These are phyloP conservation scores for Emydura subglobosa DNA, from an alignment of 2,113 vertebrate genomes.

Conservation along the genomic window DNA sequence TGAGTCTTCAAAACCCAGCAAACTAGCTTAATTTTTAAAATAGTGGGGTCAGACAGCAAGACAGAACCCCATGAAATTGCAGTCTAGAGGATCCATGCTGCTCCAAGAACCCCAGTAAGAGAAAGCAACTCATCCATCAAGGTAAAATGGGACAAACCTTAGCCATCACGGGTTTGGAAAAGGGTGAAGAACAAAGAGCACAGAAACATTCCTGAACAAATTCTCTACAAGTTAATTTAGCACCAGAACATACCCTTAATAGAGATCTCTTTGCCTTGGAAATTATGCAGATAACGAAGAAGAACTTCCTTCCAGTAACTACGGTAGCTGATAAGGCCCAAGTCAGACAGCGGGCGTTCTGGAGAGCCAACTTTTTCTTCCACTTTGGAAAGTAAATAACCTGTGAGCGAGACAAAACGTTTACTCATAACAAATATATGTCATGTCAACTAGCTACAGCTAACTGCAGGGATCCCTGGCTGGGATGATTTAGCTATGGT, in stretches of 20 bases:
- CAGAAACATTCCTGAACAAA: background rate
- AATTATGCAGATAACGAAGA: conserved; percentile 95
- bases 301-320: conserved; percentile 99
- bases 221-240: background rate
- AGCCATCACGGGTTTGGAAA: background rate
- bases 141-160: background rate
- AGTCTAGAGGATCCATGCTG: background rate
- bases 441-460: background rate
- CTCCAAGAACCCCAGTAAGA: background rate
- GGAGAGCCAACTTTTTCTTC: conserved; percentile 98
- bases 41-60: background rate
- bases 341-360: conserved; percentile 93
- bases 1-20: background rate
- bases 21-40: accelerated
- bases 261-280: conserved; percentile 99
- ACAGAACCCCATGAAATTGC: background rate
- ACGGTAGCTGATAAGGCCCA: conserved; percentile 99
- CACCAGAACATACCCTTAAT: conserved; percentile 89
- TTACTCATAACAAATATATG: background rate
- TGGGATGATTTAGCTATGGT: too few relatives aligned
- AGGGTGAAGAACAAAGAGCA: background rate
- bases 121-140: background rate
- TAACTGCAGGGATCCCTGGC: background rate
- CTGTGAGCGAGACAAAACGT: conserved; percentile 70
- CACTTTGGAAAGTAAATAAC: conserved; percentile 97